These are phyloP conservation scores for Cromileptes altivelis DNA, from an alignment of 2,113 vertebrate species.

Conservation along the genomic window DNA sequence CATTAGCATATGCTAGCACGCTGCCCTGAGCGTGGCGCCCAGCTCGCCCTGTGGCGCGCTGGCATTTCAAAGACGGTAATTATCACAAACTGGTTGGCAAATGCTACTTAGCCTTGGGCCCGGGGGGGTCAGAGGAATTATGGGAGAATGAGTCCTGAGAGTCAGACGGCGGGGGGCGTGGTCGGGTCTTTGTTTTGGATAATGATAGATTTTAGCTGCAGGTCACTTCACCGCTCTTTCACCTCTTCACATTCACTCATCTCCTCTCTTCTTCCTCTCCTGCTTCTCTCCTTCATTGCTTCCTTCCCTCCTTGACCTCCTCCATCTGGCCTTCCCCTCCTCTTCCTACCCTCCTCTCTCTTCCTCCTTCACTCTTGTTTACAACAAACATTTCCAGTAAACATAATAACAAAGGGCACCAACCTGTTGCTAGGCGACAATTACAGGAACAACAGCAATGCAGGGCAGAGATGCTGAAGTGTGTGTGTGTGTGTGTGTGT, in stretches of 20 bases:
- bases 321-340: not conserved
- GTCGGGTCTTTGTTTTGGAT: slow-evolving; percentile 70
- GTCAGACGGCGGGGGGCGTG: slow-evolving; percentile 59
- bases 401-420: slow-evolving; percentile 74
- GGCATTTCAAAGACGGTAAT: slow-evolving; percentile 77
- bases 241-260: slow-evolving; percentile 50
- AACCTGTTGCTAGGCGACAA: slow-evolving; percentile 74
- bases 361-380: slow-evolving; percentile 59
- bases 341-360: not conserved
- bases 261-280: not conserved
- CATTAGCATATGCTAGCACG: slow-evolving; percentile 74
- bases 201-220: slow-evolving; percentile 72
- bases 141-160: slow-evolving; percentile 65
- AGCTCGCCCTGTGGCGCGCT: slow-evolving; percentile 47
- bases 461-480: slow-evolving; percentile 18
- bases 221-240: slow-evolving; percentile 53
- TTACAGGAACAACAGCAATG: slow-evolving; percentile 52
- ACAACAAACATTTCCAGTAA: slow-evolving; percentile 75
- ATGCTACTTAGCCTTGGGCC: slow-evolving; percentile 60
- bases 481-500: slow-evolving; percentile 26
- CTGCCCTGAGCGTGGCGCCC: slow-evolving; percentile 38
- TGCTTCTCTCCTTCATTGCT: not conserved
- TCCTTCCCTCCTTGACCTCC: slow-evolving; percentile 18
- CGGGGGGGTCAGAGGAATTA: slow-evolving; percentile 65
- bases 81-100: slow-evolving; percentile 71